Conservation (phyloP, 2,113 vertebrate genomes). For the Rhinopomastus cyanomelas region DNA sequence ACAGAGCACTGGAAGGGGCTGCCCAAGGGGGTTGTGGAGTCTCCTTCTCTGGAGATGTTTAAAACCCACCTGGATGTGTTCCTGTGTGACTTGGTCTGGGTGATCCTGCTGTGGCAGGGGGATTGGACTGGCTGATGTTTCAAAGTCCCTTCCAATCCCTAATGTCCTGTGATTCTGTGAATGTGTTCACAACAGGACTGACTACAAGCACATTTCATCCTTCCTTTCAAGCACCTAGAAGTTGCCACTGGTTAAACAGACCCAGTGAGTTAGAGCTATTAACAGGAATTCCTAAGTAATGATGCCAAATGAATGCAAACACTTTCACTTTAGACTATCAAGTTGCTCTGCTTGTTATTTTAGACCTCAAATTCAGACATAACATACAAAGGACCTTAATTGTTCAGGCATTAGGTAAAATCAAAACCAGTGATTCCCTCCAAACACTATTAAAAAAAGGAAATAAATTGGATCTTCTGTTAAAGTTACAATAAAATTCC, state of each 20-base stretch:
- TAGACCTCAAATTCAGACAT: neutral
- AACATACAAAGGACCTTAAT: neutral
- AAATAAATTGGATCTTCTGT: neutral
- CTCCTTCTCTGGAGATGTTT: no score
- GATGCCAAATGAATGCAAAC: neutral
- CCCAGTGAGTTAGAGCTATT: neutral
- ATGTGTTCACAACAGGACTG: neutral
- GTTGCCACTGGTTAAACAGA: neutral
- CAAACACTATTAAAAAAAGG: neutral
- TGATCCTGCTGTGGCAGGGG: no score
- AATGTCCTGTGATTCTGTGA: no score
- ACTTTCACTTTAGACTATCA: conserved; percentile 3
- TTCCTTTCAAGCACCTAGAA: neutral
- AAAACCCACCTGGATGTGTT: no score
- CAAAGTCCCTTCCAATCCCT: no score
- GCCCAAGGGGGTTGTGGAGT: no score
- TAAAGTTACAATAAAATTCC: neutral
- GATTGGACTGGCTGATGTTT: no score
- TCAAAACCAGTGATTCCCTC: neutral
- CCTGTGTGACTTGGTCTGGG: no score
- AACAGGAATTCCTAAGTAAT: neutral
- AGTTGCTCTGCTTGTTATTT: neutral
- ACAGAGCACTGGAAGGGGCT: no score
- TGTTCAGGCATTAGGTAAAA: neutral
- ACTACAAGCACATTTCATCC: neutral